Base-by-base conservation (phyloP, 2,113 vertebrate genomes). In the Brachirus orientalis region DNA sequence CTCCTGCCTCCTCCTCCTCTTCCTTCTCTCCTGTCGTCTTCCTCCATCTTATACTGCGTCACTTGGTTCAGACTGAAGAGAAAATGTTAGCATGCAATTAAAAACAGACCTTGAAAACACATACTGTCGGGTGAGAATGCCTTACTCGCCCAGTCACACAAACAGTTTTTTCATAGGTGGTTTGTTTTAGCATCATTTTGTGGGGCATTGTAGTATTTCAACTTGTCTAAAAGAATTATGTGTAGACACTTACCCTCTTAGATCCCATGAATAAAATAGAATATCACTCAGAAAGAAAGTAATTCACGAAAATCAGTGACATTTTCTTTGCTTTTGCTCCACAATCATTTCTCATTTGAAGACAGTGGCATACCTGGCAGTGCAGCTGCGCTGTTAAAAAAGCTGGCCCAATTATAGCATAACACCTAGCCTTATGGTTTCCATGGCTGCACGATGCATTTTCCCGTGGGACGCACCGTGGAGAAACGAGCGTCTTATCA, bases 381-480 rank as follows among this genome's bases (percentile, higher is more conserved):
- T 80, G 74, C 83, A 80, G 92, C 91, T 79, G 86, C 75, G 89
- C 80, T 86, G 92, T 87, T 84, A 90, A 91, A 93, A 93, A 91
- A 82, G 83, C 90, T 79, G 91, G 92, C 93, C 94, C 95, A 94
- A 93, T 96, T 94, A 95, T 92, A 92, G 93, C 91, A 91, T 94
- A 91, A 92, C 95, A 93, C 94, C 95, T 95, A 84, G 88, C 91
- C 92, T 90, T 91, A 70, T 91, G 73, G 95, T 98, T 98, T 95
- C 96, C 96, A 98, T 96, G 96, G 95, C 94, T 95, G 93, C 95
- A 52, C 91, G 79, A 91, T 64, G 79, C 93, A 94, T 94, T 92
- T 93, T 92, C 94, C 95, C 94, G 83, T 41, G 94, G 94, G 95
- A 95, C 90, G 93, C 89, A 85, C 33, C 90, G 94, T 90, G 92